Evolutionary conservation across 2,888 invertebrate genomes (phyloP), one percentile per base, ranked within the genome.

Genomic region (Napeogenes inachia): DNA sequence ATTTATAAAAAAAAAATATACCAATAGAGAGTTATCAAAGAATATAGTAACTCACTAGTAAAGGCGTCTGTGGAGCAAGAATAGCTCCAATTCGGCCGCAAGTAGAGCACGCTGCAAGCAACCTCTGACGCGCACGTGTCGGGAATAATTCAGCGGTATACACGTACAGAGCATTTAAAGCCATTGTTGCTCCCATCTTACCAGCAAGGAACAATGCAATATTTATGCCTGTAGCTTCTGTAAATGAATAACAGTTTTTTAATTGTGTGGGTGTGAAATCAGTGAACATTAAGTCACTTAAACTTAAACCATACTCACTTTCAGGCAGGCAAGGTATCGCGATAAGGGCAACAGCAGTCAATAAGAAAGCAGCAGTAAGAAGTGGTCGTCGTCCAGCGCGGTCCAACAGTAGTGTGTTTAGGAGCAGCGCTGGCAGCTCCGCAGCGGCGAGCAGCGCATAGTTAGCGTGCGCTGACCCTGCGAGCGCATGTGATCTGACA

Each of bases 71-170:
- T 4, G 95, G 94, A 45, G 95, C 94, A 61, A 94, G 78, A 80
- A 95, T 94, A 13, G 94, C 93, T 0, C 95, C 95, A 62, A 95
- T 77, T 13, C 94, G 89, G 45, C 95, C 95, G 70, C 93, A 88
- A 87, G 94, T 94, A 59, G 94, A 94, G 82, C 94, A 94, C 35
- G 93, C 88, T 4, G 94, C 94, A 54, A 94, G 89, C 71, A 94
- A 86, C 47, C 93, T 92, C 77, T 94, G 94, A 8, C 95, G 91
- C 30, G 94, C 91, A 65, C 92, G 91, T 59, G 95, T 95, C 0
- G 95, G 95, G 82, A 94, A 94, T 82, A 95, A 88, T 85, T 95
- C 95, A 12, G 94, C 92, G 12, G 94, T 93, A 81, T 93, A 94
- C 77, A 94, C 92, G 81, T 94, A 94, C 65, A 94, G 84, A 56